Evolutionary conservation across 2,113 vertebrate species (phyloP).

Genomic region (Odocoileus virginianus): DNA sequence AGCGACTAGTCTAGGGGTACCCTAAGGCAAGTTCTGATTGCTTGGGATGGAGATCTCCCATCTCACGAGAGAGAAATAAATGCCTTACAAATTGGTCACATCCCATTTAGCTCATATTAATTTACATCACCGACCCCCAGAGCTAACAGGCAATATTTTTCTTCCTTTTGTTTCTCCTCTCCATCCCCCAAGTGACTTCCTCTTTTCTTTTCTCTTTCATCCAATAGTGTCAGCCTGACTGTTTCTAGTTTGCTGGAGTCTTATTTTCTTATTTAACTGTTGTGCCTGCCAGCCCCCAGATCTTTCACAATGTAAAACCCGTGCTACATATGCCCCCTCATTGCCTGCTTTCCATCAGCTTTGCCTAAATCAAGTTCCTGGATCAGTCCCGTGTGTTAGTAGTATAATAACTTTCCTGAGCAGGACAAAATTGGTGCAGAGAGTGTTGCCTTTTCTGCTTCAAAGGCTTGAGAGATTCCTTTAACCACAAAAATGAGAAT

Average conservation of each 20-base stretch:
- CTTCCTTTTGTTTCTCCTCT: conserved; percentile 54
- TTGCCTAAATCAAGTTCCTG: conserved; percentile 64
- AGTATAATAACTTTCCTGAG: conserved; percentile 60
- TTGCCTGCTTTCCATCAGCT: conserved; percentile 69
- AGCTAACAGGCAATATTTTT: conserved; percentile 72
- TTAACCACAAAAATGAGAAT: conserved; percentile 65
- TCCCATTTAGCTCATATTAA: conserved; percentile 84
- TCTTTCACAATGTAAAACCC: conserved; percentile 25
- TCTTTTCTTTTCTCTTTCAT: conserved; percentile 54
- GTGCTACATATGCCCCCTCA: not conserved
- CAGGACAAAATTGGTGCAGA: conserved; percentile 44
- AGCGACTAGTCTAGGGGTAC: conserved; percentile 60
- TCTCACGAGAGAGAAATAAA: conserved; percentile 78
- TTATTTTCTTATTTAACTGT: conserved; percentile 53
- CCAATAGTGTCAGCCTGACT: conserved; percentile 53
- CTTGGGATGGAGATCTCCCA: conserved; percentile 72
- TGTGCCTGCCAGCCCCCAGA: conserved; percentile 22
- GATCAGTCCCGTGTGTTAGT: conserved; percentile 58
- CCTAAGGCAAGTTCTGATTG: conserved; percentile 75
- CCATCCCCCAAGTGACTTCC: conserved; percentile 25
- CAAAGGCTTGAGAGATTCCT: conserved; percentile 61
- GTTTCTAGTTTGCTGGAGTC: conserved; percentile 53
- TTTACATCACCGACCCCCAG: conserved; percentile 73
- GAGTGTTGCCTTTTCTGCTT: conserved; percentile 63
- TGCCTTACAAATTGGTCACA: conserved; percentile 83